Evolutionary conservation across 2,888 invertebrate genomes (phyloP).

Genomic region (Campaea margaritaria): DNA sequence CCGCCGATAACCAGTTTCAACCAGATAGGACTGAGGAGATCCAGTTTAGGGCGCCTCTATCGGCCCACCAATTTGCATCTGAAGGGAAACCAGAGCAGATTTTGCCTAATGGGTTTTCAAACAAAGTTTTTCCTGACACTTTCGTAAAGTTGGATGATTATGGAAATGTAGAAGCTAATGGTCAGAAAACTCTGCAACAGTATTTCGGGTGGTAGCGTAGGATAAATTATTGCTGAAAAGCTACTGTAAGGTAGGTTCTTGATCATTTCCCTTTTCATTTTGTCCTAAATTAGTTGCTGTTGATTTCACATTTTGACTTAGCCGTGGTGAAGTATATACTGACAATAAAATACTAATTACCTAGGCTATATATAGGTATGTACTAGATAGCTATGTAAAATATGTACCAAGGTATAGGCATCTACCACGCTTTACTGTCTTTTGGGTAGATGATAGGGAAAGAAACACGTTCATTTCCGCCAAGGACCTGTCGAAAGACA

Average conservation of each 20-base stretch:
- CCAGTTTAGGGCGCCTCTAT: conserved; percentile 14
- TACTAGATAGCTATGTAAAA: too few relatives aligned
- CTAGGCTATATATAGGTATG: too few relatives aligned
- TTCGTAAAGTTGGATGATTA: conserved; percentile 54
- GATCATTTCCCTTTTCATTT: background rate
- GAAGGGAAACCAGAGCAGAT: conserved; percentile 10
- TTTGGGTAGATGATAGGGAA: too few relatives aligned
- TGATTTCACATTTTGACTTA: too few relatives aligned
- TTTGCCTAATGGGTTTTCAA: conserved; percentile 30
- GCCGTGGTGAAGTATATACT: too few relatives aligned
- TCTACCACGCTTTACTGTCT: too few relatives aligned
- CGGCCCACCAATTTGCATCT: conserved; percentile 9
- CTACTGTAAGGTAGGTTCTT: conserved; percentile 38
- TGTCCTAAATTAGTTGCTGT: background rate
- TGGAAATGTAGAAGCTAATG: conserved; percentile 39
- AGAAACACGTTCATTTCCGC: too few relatives aligned
- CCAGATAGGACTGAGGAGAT: conserved; percentile 9
- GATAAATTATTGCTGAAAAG: conserved; percentile 23
- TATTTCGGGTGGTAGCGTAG: conserved; percentile 49
- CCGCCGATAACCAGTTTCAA: conserved; percentile 16
- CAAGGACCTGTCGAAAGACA: too few relatives aligned
- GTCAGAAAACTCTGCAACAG: conserved; percentile 28
- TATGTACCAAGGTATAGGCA: too few relatives aligned
- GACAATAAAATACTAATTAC: too few relatives aligned
- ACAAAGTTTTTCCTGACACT: conserved; percentile 49